A percentile compares a stretch with the other conserved stretches of the same genome.
phyloP scores from a whole-genome alignment of 1,140 invertebrate genomes.

The Pantala flavescens region DNA sequence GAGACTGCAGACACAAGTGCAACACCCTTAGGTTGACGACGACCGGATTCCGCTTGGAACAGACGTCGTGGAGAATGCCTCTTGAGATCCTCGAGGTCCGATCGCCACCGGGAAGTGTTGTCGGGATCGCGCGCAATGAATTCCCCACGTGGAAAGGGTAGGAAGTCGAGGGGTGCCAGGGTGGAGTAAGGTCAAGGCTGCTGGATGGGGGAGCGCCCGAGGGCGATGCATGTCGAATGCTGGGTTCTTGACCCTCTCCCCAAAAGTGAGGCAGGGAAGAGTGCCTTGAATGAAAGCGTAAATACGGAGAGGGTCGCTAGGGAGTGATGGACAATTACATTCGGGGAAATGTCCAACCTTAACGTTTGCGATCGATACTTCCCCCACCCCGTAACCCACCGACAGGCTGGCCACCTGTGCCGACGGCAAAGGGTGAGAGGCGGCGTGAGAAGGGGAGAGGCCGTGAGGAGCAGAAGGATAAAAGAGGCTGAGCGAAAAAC shows the following conservation, averaged over 20 bases:
- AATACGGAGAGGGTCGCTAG: neutral
- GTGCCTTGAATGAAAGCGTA: neutral
- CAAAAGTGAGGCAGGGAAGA: neutral
- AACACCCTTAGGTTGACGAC: too few relatives aligned
- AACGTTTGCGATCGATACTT: neutral
- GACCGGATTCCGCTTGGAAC: too few relatives aligned
- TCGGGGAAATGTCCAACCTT: slow-evolving; percentile 8
- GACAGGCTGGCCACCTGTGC: slow-evolving; percentile 1
- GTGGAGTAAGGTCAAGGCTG: neutral
- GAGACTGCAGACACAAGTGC: neutral
- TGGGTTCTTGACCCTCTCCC: neutral
- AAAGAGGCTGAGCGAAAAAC: too few relatives aligned
- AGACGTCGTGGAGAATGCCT: too few relatives aligned
- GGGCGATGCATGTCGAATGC: neutral
- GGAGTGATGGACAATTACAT: neutral
- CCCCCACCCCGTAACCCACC: neutral
- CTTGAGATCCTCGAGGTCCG: too few relatives aligned
- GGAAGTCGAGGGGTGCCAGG: neutral
- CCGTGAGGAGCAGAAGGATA: too few relatives aligned
- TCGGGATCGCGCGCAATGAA: too few relatives aligned
- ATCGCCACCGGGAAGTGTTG: too few relatives aligned
- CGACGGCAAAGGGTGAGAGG: neutral
- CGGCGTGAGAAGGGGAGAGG: too few relatives aligned
- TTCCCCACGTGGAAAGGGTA: neutral
- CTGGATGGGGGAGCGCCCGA: neutral